A percentile compares a stretch with the other conserved stretches of the same genome.
phyloP scores from a whole-genome alignment of 2,797 vertebrate genomes.

The Cygnus olor region DNA sequence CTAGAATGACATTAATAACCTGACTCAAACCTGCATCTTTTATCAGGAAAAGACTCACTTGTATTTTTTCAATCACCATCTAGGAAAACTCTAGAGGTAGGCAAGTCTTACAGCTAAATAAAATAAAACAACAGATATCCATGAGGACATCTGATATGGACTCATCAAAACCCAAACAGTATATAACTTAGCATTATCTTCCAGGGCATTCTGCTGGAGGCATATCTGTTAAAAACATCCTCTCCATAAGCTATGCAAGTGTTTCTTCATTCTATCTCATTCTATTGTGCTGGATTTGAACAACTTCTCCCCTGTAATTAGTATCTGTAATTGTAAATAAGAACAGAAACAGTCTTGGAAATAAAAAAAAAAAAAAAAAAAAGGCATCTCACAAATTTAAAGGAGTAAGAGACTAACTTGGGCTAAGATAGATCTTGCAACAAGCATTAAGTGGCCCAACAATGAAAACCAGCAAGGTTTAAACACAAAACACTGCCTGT shows the following conservation, averaged over 20 bases:
- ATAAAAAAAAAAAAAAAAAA: not conserved
- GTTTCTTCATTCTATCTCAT: constrained; percentile 32
- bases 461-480: not conserved
- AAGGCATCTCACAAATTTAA: constrained; percentile 10
- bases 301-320: constrained; percentile 33
- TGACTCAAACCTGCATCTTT: constrained; percentile 2
- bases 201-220: not conserved
- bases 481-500: not conserved
- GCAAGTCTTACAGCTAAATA: not conserved
- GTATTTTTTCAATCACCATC: not conserved
- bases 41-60: not conserved
- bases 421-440: not conserved
- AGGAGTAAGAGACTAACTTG: not conserved
- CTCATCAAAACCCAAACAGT: not conserved
- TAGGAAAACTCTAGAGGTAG: not conserved
- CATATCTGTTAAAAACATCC: not conserved
- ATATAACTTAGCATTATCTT: constrained; percentile 28
- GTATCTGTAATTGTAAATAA: constrained; percentile 36
- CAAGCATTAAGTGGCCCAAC: not conserved
- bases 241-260: constrained; percentile 9
- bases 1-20: constrained; percentile 11
- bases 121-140: not conserved
- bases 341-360: constrained; percentile 34
- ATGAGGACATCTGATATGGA: not conserved
- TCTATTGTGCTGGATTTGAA: constrained; percentile 40